phyloP scores from a whole-genome alignment of 1,140 invertebrate genomes.

The Drosophila lini region DNA sequence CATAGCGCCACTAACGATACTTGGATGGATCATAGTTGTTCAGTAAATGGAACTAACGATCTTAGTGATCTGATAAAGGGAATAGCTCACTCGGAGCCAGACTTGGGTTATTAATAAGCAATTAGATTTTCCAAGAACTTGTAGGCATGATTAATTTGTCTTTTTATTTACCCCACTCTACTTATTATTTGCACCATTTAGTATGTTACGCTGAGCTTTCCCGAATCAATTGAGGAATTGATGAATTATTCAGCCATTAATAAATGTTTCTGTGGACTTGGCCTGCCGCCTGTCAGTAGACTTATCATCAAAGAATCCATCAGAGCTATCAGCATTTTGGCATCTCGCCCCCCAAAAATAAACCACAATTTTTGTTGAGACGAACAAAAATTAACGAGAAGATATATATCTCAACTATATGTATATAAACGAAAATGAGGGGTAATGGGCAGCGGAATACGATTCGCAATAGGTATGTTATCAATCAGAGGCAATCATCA shows the following conservation, averaged over 20 bases:
- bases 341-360: slow-evolving; percentile 62
- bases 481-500: slow-evolving; percentile 77
- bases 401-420: slow-evolving; percentile 7
- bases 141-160: neutral
- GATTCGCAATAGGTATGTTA: slow-evolving; percentile 56
- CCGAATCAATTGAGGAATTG: slow-evolving; percentile 28
- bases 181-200: slow-evolving; percentile 5
- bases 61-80: slow-evolving; percentile 8
- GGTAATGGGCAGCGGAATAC: slow-evolving; percentile 8
- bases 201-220: neutral
- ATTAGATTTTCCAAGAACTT: too few species aligned
- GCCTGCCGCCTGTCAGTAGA: slow-evolving; percentile 17
- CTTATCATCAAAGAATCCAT: slow-evolving; percentile 81
- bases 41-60: slow-evolving; percentile 19
- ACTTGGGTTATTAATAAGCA: neutral
- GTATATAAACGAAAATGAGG: neutral
- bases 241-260: slow-evolving; percentile 52
- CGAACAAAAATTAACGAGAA: slow-evolving; percentile 37
- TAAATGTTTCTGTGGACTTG: neutral
- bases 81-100: neutral
- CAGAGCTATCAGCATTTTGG: slow-evolving; percentile 62
- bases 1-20: slow-evolving; percentile 15
- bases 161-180: neutral
- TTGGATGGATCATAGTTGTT: slow-evolving; percentile 21
- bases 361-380: slow-evolving; percentile 45